Evolutionary conservation across 2,797 vertebrate genomes (phyloP).

Genomic region (Lepilemur septentrionalis): DNA sequence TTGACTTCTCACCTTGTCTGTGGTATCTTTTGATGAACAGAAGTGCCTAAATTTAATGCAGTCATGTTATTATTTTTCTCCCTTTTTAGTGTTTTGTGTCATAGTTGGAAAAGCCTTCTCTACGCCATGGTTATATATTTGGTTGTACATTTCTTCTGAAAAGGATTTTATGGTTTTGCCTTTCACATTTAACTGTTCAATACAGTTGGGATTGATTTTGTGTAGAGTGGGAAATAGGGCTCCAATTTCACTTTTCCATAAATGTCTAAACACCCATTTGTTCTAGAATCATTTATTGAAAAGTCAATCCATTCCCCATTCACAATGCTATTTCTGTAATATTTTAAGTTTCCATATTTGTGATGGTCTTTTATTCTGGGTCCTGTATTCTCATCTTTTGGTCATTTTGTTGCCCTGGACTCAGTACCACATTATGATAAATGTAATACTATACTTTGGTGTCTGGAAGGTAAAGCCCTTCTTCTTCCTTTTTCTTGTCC

Average conservation of each 20-base stretch:
- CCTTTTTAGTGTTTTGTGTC: constrained; percentile 3
- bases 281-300: not conserved
- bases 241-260: not conserved
- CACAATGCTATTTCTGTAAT: not conserved
- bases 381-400: not conserved
- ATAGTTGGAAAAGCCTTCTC: not conserved
- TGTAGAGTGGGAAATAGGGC: not conserved
- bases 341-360: not conserved
- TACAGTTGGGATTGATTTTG: not conserved
- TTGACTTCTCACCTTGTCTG: not conserved
- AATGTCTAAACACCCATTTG: not conserved
- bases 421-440: not conserved
- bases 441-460: not conserved
- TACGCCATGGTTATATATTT: not conserved
- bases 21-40: not conserved
- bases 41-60: not conserved
- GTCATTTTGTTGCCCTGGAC: not conserved
- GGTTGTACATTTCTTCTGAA: not conserved
- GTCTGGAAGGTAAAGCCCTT: not conserved
- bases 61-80: not conserved
- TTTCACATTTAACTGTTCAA: not conserved
- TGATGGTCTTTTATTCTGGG: not conserved
- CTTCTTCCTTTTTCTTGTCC: not conserved
- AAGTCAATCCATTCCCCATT: not conserved
- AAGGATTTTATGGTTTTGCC: not conserved